These are phyloP conservation scores for Hexactinellida sp. DNA, from an alignment of 37 sponge, comb jelly and placozoan species.

Conservation along the genomic window DNA sequence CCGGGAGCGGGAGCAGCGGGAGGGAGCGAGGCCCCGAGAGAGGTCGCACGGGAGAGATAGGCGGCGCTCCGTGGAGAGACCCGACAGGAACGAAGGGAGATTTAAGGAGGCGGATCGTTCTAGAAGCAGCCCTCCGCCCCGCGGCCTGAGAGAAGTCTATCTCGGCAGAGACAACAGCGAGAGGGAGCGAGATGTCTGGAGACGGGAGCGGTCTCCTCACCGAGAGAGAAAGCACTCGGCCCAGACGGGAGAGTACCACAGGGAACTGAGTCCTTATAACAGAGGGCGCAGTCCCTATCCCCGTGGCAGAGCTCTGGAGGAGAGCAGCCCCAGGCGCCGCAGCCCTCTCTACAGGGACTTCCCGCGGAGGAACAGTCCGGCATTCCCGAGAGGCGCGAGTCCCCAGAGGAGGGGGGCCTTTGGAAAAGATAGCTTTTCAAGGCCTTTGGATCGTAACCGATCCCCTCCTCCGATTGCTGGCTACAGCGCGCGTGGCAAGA, in stretches of 20 bases:
- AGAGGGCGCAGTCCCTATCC: background rate
- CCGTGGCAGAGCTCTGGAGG: background rate
- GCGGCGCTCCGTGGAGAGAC: background rate
- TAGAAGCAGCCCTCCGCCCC: background rate
- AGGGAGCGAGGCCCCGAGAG: background rate
- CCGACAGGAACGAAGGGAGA: background rate
- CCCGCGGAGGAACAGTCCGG: background rate
- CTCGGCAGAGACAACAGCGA: background rate
- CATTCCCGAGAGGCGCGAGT: background rate
- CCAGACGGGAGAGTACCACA: background rate
- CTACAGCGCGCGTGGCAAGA: background rate
- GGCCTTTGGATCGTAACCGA: background rate
- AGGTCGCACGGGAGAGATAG: background rate
- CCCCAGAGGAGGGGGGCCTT: background rate
- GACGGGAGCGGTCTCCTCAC: background rate
- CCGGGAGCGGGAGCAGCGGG: background rate
- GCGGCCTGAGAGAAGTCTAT: background rate
- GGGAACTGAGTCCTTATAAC: background rate
- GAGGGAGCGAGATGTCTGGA: background rate
- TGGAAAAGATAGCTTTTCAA: background rate
- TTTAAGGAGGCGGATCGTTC: background rate
- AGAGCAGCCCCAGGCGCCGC: background rate
- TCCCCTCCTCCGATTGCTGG: background rate
- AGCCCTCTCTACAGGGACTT: background rate
- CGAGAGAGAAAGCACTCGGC: background rate